Percentiles rank a stretch among this genome's conserved stretches.
phyloP scores from a whole-genome alignment of 2,797 vertebrate genomes.

The Balearica regulorum region DNA sequence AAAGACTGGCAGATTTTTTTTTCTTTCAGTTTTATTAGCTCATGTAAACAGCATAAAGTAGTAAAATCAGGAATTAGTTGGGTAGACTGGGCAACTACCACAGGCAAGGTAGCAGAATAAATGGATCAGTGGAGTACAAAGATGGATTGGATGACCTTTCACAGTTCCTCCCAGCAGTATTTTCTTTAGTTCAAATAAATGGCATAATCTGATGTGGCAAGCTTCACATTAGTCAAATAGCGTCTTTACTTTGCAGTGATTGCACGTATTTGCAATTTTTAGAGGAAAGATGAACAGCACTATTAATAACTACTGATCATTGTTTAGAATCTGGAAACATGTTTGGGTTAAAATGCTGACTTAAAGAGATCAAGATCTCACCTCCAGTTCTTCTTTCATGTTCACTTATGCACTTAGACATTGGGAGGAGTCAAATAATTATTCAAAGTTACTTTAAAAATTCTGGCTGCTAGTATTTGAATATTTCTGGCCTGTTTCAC shows the following conservation, averaged over 20 bases:
- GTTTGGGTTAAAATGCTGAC: background rate
- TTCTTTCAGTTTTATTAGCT: background rate
- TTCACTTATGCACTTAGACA: background rate
- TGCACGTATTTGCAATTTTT: background rate
- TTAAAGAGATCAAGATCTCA: background rate
- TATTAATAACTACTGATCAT: background rate
- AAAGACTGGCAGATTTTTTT: background rate
- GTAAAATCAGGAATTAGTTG: background rate
- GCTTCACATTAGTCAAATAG: background rate
- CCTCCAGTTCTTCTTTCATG: background rate
- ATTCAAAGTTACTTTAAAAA: background rate
- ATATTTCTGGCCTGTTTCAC: background rate
- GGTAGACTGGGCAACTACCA: background rate
- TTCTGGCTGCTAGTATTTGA: background rate
- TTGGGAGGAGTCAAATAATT: background rate
- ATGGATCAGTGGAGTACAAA: background rate
- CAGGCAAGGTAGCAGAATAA: background rate
- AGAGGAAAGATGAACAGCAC: background rate
- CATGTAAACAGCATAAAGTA: background rate
- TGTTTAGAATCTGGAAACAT: background rate
- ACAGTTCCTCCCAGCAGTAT: background rate
- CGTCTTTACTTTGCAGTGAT: background rate
- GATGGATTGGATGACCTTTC: background rate
- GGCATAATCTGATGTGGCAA: background rate
- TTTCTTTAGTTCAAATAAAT: background rate